These are phyloP conservation scores for Amphipoea lucens DNA, from an alignment of 2,888 invertebrate species.

Conservation along the genomic window DNA sequence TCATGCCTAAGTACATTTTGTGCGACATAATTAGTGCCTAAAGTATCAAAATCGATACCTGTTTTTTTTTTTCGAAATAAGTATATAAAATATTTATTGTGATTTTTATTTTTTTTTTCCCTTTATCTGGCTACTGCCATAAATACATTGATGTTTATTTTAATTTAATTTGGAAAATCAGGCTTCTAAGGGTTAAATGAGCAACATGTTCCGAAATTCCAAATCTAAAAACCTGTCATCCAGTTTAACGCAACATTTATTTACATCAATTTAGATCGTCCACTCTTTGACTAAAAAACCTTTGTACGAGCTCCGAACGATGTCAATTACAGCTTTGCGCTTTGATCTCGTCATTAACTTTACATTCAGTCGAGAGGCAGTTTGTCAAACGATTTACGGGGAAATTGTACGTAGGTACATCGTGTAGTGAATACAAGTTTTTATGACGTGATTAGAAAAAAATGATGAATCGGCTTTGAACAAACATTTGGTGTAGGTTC, in stretches of 20 bases:
- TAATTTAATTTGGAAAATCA: too few species aligned
- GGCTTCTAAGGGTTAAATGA: not conserved
- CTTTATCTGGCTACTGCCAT: too few species aligned
- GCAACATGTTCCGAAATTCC: not conserved
- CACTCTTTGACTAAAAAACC: conserved; percentile 9
- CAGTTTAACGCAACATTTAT: not conserved
- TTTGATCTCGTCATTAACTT: conserved; percentile 46
- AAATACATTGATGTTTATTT: too few species aligned
- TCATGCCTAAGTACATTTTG: too few species aligned
- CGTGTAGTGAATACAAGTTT: conserved; percentile 16
- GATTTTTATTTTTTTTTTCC: too few species aligned
- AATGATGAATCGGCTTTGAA: fast-evolving
- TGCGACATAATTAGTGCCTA: too few species aligned
- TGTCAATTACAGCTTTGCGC: conserved; percentile 41
- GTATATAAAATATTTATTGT: too few species aligned
- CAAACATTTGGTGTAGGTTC: too few species aligned
- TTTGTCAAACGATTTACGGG: conserved; percentile 39
- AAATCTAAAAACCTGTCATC: not conserved
- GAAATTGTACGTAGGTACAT: conserved; percentile 12
- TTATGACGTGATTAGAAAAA: not conserved
- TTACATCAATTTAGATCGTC: not conserved
- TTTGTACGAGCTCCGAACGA: conserved; percentile 20
- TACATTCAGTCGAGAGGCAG: conserved; percentile 11
- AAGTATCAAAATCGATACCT: too few species aligned
- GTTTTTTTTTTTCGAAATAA: too few species aligned